Evolutionary conservation across 1,140 invertebrate species (phyloP), one percentile per base, ranked within the genome.

Genomic region (Ceratina calcarata): DNA sequence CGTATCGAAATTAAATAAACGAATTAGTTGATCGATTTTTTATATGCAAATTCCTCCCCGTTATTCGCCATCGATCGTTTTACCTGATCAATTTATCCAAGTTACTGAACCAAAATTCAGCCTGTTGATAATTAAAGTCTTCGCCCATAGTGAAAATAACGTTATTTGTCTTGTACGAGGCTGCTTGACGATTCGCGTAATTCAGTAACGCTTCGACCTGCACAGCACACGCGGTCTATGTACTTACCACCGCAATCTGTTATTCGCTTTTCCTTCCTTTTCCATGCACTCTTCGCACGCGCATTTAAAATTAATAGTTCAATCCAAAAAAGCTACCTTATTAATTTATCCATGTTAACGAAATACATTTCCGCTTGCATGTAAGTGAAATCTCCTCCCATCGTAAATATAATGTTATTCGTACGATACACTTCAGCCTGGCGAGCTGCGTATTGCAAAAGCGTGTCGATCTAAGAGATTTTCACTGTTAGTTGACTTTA

Each of bases 351-450:
- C 89, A 99, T 88, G 90, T 99, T 99, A 81, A 94, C 95, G 90
- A 95, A 99, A 95, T 97, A 98, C 86, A 95, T 94, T 82, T 96
- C 93, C 1, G 98, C 98, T 90, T 96, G 94, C 89, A 97, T 96
- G 91, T 98, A 99, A 72, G 96, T 95, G 89, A 99, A 99, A 93
- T 99, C 98, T 82, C 96, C 96, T 0, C 98, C 98, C 98, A 99
- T 99, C 3, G 98, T 98, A 64, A 99, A 93, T 77, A 98, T 94
- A 8, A 98, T 93, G 90, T 99, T 96, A 86, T 96, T 95, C 0
- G 95, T 94, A 49, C 91, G 90, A 88, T 95, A 96, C 1, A 89
- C 89, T 58, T 91, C 81, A 0, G 94, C 90, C 93, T 95, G 94
- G 16, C 89, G 89, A 65, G 87, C 77, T 37, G 78, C 75, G 72